Conservation (phyloP, 2,888 invertebrate genomes). For the Pseudanteris insignis region DNA sequence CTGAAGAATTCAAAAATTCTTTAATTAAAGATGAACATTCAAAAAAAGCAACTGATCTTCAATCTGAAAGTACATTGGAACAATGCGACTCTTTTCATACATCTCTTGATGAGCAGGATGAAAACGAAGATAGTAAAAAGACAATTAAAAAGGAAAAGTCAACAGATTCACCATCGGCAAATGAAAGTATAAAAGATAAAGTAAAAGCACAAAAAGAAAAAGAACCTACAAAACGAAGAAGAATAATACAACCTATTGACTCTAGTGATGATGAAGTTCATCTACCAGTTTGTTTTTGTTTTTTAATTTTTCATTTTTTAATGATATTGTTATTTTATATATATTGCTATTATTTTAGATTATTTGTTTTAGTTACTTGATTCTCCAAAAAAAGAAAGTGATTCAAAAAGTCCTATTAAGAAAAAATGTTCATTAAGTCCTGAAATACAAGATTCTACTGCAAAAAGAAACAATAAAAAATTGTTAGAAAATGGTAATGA, state of each 20-base stretch:
- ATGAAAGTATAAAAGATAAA: conserved; percentile 1
- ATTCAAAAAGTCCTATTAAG: conserved; percentile 4
- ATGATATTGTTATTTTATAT: not conserved
- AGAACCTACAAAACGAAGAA: conserved; percentile 23
- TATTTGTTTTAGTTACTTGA: conserved; percentile 37
- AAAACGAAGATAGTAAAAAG: not conserved
- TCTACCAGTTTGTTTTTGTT: conserved; percentile 34
- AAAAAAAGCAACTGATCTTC: not conserved
- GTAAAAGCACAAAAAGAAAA: conserved; percentile 7
- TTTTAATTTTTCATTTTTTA: conserved; percentile 11
- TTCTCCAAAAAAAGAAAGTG: conserved; percentile 19
- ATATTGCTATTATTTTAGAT: conserved; percentile 23
- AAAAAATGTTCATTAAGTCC: conserved; percentile 5
- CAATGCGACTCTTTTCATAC: too few relatives aligned
- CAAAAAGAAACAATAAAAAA: conserved; percentile 1
- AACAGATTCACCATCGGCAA: conserved; percentile 1
- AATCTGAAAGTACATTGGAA: not conserved
- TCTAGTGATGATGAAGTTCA: conserved; percentile 63
- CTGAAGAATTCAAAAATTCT: conserved; percentile 1
- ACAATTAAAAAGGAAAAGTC: not conserved
- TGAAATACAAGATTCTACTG: not conserved
- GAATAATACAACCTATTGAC: conserved; percentile 39
- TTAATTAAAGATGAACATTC: not conserved
- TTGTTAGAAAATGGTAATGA: too few relatives aligned
- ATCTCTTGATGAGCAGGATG: not conserved